Evolutionary conservation across 2,113 vertebrate species (phyloP).

Genomic region (Ivindomyrus marchei): DNA sequence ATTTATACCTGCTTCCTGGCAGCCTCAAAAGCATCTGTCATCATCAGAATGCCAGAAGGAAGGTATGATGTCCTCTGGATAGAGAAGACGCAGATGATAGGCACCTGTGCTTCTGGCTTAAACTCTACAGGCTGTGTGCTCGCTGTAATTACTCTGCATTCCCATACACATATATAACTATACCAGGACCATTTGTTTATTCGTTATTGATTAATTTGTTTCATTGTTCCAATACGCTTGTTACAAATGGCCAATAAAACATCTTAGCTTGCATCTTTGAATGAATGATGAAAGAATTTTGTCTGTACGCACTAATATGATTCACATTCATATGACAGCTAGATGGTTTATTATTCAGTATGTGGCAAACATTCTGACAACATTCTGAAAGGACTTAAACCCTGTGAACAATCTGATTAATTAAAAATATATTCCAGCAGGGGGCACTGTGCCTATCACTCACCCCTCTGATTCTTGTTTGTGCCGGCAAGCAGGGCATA

Average conservation of each 20-base stretch:
- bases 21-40: neutral
- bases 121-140: neutral
- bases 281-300: neutral
- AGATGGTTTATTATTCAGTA: neutral
- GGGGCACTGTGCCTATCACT: slow-evolving; percentile 20
- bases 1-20: neutral
- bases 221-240: neutral
- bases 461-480: slow-evolving; percentile 71
- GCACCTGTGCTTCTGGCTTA: neutral
- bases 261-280: neutral
- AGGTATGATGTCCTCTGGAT: neutral
- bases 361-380: neutral
- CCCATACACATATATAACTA: neutral
- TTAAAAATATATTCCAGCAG: neutral
- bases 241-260: neutral
- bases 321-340: neutral
- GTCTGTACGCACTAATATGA: neutral
- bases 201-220: neutral
- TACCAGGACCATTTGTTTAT: neutral
- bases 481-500: slow-evolving; percentile 77
- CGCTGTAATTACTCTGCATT: neutral
- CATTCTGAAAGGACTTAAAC: neutral
- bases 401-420: neutral
- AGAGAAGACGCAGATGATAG: neutral
- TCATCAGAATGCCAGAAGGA: neutral